Base-by-base conservation (phyloP, 2,113 vertebrate genomes). In the Perccottus glenii region DNA sequence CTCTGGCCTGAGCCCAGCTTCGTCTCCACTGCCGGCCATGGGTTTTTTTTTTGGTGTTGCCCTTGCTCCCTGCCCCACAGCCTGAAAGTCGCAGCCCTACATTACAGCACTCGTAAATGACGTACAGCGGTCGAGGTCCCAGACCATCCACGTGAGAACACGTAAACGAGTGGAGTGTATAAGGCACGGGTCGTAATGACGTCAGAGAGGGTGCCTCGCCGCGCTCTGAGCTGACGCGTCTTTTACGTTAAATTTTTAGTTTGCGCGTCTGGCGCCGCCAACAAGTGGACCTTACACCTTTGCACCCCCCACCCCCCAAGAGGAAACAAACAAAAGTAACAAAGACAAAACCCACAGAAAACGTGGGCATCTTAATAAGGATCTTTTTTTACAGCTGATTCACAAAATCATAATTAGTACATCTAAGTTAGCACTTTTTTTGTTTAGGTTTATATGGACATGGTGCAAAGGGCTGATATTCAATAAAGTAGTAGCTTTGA, bases 341-440 rank as follows among this genome's bases (percentile, higher is more conserved):
- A 78, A 81, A 70, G 64, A 83, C 85, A 72, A 85, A 74, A 82
- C 92, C 93, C 93, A 93, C 93, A 87, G 90, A 94, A 94, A 94
- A 93, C 93, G 92, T 93, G 92, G 91, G 92, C 50, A 85, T 91
- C 84, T 91, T 90, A 82, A 89, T 89, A 89, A 93, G 81, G 90
- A 84, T 84, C 47, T 69, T 89, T 80, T n/a, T 86, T 87, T 92
- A 93, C 87, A 91, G 90, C 92, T 94, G 93, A 94, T 94, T 94
- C 92, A 94, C 92, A 94, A 94, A 94, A 94, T 94, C 93, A 94
- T 93, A 92, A 89, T 92, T 91, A 89, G 82, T 91, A 92, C 88
- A 88, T 86, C 91, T 92, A 92, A 90, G 91, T 93, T 92, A 92
- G 92, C 90, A 93, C 90, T 92, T 93, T 85, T 91, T 88, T 83